Evolutionary conservation across 2,797 vertebrate species (phyloP).

Genomic region (Bradypus variegatus): DNA sequence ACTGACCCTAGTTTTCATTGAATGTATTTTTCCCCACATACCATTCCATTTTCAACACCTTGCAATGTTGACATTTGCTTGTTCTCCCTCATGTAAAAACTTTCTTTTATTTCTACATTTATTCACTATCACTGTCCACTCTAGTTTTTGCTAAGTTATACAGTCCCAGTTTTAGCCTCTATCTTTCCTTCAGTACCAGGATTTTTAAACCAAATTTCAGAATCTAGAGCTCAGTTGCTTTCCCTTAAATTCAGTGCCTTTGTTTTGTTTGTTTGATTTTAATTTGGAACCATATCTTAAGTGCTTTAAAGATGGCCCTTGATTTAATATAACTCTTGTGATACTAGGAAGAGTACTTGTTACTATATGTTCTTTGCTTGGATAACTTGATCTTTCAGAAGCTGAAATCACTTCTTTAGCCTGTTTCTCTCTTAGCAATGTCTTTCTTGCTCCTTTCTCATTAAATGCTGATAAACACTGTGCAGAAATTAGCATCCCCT

Average conservation of each 20-base stretch:
- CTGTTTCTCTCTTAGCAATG: not conserved
- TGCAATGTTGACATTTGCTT: no score
- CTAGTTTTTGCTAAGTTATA: no score
- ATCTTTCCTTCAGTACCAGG: not conserved
- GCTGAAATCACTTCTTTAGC: not conserved
- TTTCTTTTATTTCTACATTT: no score
- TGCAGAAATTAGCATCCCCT: not conserved
- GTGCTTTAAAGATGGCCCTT: not conserved
- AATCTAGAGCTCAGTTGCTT: not conserved
- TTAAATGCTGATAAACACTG: not conserved
- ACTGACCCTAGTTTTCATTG: no score
- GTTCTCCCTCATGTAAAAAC: no score
- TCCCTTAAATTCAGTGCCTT: not conserved
- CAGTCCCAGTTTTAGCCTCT: no score
- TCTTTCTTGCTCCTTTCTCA: not conserved
- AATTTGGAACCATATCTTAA: not conserved
- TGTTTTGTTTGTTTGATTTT: not conserved
- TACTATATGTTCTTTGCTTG: not conserved
- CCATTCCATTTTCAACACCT: no score
- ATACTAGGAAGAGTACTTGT: not conserved
- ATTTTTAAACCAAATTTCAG: not conserved
- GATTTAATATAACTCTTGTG: not conserved
- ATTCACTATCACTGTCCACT: no score
- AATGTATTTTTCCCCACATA: no score
- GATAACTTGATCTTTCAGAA: not conserved